phyloP scores from a whole-genome alignment of 2,888 invertebrate species.

The Graphium colonna region DNA sequence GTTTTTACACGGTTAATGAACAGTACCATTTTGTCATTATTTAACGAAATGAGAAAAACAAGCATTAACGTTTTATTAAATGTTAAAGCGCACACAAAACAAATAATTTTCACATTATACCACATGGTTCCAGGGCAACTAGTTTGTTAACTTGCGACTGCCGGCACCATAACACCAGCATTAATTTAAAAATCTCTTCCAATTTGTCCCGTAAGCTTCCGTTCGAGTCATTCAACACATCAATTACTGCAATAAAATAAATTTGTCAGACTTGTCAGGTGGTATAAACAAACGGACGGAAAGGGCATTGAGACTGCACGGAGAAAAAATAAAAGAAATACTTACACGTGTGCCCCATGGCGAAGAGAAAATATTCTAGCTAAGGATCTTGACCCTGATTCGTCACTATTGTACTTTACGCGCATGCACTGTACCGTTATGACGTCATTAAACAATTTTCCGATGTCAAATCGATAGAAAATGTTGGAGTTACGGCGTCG shows the following conservation, averaged over 20 bases:
- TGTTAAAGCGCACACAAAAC: too few relatives aligned
- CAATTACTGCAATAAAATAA: conserved; percentile 59
- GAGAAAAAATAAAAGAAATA: conserved; percentile 20
- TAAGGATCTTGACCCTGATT: conserved; percentile 32
- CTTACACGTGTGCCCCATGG: conserved; percentile 68
- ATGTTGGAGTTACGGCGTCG: conserved; percentile 43
- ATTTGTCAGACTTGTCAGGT: conserved; percentile 7
- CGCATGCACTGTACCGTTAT: conserved; percentile 41
- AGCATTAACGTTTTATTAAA: too few relatives aligned
- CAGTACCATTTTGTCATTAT: too few relatives aligned
- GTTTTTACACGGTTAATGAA: too few relatives aligned
- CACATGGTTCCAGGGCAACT: conserved; percentile 80
- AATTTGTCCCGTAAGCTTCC: conserved; percentile 79
- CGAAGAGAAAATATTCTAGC: conserved; percentile 27
- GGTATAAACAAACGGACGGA: conserved; percentile 9
- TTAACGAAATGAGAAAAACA: too few relatives aligned
- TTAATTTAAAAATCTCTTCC: conserved; percentile 89
- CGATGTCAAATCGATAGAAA: conserved; percentile 60
- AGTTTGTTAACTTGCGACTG: conserved; percentile 85
- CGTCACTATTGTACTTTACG: conserved; percentile 36
- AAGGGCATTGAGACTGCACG: background rate
- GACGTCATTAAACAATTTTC: conserved; percentile 48
- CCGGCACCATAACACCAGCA: conserved; percentile 91
- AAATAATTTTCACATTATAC: conserved; percentile 52
- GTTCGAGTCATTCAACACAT: conserved; percentile 53